A percentile compares a stretch with the other conserved stretches of the same genome.
These are phyloP conservation scores for Hafferia zeledoni DNA, from an alignment of 2,797 vertebrate genomes.

Conservation along the genomic window DNA sequence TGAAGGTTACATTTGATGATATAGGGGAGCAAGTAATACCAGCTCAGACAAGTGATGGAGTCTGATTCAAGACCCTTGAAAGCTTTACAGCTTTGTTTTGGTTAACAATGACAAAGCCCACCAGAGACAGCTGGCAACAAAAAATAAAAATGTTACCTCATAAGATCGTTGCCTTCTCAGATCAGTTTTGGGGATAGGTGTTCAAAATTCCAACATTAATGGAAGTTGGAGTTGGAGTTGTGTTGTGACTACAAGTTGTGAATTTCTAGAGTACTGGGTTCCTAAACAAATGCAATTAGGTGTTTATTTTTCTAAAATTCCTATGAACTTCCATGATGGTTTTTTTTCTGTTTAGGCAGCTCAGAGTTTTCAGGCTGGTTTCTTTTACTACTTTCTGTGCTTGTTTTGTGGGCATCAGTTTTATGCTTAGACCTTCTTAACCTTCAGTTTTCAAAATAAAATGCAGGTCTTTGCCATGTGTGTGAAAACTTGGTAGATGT, in stretches of 20 bases:
- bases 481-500: rapidly evolving
- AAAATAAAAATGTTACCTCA: background rate
- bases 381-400: background rate
- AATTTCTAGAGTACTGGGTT: background rate
- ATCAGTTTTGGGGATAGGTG: background rate
- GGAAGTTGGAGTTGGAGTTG: background rate
- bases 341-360: background rate
- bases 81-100: background rate
- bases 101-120: background rate
- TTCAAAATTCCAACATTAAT: background rate
- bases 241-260: background rate
- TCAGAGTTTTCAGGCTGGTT: background rate
- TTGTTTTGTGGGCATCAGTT: background rate
- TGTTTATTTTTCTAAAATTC: background rate
- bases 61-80: background rate
- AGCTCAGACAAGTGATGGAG: background rate
- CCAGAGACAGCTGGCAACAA: background rate
- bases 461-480: background rate
- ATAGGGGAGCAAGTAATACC: background rate
- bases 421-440: background rate
- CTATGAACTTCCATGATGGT: background rate
- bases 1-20: background rate
- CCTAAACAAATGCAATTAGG: background rate
- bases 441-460: background rate
- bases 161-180: background rate